These are phyloP conservation scores for Cydia pomonella DNA, from an alignment of 1,140 invertebrate genomes.

Conservation along the genomic window DNA sequence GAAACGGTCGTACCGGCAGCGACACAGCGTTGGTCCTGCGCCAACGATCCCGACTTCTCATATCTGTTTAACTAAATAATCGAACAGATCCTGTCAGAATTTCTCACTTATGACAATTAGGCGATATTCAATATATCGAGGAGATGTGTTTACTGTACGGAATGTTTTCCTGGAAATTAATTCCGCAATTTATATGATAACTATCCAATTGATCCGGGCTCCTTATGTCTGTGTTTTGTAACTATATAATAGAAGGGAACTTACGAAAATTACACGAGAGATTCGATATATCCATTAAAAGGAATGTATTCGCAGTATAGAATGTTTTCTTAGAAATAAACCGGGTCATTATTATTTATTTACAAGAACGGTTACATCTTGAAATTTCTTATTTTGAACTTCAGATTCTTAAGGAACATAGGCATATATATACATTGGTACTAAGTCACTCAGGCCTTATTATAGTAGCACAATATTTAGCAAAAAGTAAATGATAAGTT, in stretches of 20 bases:
- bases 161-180: neutral
- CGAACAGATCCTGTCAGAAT: slow-evolving; percentile 42
- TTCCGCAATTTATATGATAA: neutral
- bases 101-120: slow-evolving; percentile 18
- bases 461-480: too few species aligned
- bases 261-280: neutral
- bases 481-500: too few species aligned
- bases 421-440: too few species aligned
- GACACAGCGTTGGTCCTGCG: slow-evolving; percentile 70
- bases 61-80: slow-evolving; percentile 48
- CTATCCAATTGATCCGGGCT: slow-evolving; percentile 39
- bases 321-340: too few species aligned
- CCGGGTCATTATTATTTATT: too few species aligned
- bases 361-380: too few species aligned
- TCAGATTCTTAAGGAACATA: too few species aligned
- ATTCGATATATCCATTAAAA: too few species aligned
- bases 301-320: too few species aligned
- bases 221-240: slow-evolving; percentile 39
- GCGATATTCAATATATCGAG: neutral
- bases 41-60: slow-evolving; percentile 58
- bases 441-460: too few species aligned
- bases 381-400: too few species aligned
- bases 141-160: neutral
- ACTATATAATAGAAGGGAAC: slow-evolving; percentile 46
- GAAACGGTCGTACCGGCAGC: slow-evolving; percentile 62